Conservation (phyloP, 30 jellyfish, hydroid and myxozoan genomes). For the Phacellophora camtschatica region DNA sequence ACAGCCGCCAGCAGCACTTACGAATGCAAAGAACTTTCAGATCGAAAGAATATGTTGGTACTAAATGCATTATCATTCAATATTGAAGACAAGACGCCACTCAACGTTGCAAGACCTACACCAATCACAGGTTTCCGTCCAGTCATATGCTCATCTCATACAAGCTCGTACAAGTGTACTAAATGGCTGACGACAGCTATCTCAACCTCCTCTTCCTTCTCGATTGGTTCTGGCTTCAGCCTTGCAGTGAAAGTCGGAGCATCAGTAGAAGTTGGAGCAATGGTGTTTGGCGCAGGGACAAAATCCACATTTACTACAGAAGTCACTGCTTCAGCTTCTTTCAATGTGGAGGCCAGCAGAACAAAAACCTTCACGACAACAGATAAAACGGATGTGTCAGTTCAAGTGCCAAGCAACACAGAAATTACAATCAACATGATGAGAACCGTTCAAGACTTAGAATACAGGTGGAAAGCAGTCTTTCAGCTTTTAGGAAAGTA, state of each 20-base stretch:
- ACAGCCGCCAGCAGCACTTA: neutral
- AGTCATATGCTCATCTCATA: neutral
- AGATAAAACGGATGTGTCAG: neutral
- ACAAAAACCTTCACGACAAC: neutral
- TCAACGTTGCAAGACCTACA: neutral
- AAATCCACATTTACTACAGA: neutral
- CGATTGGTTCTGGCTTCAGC: neutral
- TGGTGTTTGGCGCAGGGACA: neutral
- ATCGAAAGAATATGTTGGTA: neutral
- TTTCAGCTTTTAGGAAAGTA: neutral
- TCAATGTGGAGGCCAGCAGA: neutral
- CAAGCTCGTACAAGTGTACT: neutral
- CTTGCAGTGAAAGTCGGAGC: neutral
- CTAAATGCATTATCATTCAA: neutral
- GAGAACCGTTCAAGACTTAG: neutral
- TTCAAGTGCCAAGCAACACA: neutral
- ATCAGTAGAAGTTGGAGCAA: neutral
- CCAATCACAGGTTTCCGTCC: neutral
- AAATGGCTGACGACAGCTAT: neutral
- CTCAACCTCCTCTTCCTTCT: neutral
- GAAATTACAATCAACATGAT: neutral
- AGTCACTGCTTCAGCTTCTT: neutral
- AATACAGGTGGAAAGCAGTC: slow-evolving; percentile 1
- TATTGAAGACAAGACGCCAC: neutral
- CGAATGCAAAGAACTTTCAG: neutral